These are phyloP conservation scores for Centruroides sculpturatus DNA, from an alignment of 1,140 invertebrate genomes.

Conservation along the genomic window DNA sequence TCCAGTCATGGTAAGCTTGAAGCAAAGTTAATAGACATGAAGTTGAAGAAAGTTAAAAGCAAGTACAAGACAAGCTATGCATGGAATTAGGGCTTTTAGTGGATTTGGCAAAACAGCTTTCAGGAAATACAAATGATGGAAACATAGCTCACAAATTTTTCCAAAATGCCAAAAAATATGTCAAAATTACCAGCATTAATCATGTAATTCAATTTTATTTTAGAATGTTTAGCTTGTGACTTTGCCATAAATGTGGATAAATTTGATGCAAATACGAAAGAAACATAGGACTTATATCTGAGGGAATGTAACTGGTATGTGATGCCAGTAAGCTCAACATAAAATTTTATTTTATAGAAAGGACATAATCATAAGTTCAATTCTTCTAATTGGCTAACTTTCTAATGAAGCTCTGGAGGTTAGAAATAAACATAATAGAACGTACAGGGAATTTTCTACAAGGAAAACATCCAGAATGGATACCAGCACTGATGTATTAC, in stretches of 20 bases:
- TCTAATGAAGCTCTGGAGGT: conserved; percentile 1
- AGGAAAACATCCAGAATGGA: not conserved
- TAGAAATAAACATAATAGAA: not conserved
- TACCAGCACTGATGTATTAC: not conserved
- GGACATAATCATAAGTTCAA: not conserved
- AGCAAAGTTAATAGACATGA: no score
- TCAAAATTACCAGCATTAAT: not conserved
- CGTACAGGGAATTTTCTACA: not conserved
- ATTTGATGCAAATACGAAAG: not conserved
- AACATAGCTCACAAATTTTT: conserved; percentile 5
- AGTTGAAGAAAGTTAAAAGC: no score
- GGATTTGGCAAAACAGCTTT: not conserved
- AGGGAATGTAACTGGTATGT: not conserved
- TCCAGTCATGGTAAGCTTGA: no score
- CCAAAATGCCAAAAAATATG: not conserved
- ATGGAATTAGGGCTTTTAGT: not conserved
- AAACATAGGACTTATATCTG: not conserved
- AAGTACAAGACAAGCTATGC: no score
- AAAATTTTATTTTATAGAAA: conserved; percentile 7
- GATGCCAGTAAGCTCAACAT: conserved; percentile 2
- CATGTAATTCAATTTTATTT: not conserved
- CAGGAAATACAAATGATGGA: conserved; percentile 1
- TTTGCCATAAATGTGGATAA: not conserved
- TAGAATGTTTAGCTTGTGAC: not conserved
- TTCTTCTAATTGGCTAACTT: not conserved